Evolutionary conservation across 2,113 vertebrate species (phyloP).

Genomic region (Alethe diademata): DNA sequence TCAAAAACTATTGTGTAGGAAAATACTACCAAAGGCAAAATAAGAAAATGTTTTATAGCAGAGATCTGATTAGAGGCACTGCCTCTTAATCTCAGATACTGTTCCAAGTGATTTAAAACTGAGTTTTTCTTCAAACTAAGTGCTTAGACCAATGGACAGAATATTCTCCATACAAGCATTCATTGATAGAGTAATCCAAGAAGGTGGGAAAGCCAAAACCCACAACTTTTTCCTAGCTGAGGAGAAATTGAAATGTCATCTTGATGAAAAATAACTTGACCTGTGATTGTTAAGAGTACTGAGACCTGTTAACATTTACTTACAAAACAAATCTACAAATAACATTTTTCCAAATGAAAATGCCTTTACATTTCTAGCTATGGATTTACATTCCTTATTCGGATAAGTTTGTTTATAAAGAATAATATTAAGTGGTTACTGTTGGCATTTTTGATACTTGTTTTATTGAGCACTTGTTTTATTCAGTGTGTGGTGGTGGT

Average conservation of each 20-base stretch:
- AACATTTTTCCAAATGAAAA: not conserved
- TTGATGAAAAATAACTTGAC: not conserved
- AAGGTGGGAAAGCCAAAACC: not conserved
- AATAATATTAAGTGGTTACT: not conserved
- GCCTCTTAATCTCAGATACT: not conserved
- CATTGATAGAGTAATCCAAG: not conserved
- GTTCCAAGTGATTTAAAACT: not conserved
- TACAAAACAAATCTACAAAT: not conserved
- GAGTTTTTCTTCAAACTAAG: not conserved
- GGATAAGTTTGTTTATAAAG: not conserved
- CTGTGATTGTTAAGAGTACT: not conserved
- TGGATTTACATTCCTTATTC: not conserved
- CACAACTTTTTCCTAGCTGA: not conserved
- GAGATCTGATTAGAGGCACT: not conserved
- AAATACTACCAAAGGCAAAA: not conserved
- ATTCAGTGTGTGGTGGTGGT: not conserved
- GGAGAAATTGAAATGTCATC: not conserved
- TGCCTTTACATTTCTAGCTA: not conserved
- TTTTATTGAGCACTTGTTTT: not conserved
- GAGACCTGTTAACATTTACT: not conserved
- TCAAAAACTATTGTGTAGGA: not conserved
- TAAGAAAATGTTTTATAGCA: not conserved
- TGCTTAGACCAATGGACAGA: not conserved
- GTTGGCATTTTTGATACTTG: not conserved
- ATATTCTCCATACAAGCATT: not conserved